Percentiles rank a stretch among this genome's conserved stretches.
Evolutionary conservation across 2,797 vertebrate species (phyloP).

Genomic region (Hippocampus kuda): DNA sequence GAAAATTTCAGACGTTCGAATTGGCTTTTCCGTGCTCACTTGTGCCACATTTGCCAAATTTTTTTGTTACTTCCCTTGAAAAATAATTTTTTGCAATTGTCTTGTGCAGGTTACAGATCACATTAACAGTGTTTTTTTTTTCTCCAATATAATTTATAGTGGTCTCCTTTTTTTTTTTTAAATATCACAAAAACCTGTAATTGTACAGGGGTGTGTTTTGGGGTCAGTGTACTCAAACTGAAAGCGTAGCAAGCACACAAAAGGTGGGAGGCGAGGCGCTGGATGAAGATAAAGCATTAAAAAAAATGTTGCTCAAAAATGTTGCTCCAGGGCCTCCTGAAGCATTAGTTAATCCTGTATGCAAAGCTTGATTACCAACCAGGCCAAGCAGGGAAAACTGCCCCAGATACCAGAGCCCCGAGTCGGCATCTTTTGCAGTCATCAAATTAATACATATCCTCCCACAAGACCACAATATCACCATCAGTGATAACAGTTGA

Average conservation of each 20-base stretch:
- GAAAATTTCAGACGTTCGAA: too few relatives aligned
- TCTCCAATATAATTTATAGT: too few relatives aligned
- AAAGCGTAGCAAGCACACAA: neutral
- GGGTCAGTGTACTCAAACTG: neutral
- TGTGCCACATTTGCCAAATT: too few relatives aligned
- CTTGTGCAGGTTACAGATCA: too few relatives aligned
- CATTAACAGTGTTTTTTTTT: too few relatives aligned
- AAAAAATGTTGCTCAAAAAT: neutral
- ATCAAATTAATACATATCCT: neutral
- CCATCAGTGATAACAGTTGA: neutral
- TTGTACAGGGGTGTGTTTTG: neutral
- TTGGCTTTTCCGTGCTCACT: too few relatives aligned
- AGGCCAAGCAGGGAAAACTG: neutral
- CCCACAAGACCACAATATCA: neutral
- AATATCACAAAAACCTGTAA: neutral
- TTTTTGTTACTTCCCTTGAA: too few relatives aligned
- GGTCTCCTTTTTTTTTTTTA: neutral
- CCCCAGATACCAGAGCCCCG: conserved; percentile 1
- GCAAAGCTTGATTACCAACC: conserved; percentile 1
- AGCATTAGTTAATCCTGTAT: neutral
- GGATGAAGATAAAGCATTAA: conserved; percentile 1
- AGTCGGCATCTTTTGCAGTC: conserved; percentile 3
- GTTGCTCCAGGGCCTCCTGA: neutral
- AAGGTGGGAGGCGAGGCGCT: neutral
- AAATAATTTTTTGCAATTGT: too few relatives aligned